These are phyloP conservation scores for Nylanderia fulva DNA, from an alignment of 1,140 invertebrate species.

Conservation along the genomic window DNA sequence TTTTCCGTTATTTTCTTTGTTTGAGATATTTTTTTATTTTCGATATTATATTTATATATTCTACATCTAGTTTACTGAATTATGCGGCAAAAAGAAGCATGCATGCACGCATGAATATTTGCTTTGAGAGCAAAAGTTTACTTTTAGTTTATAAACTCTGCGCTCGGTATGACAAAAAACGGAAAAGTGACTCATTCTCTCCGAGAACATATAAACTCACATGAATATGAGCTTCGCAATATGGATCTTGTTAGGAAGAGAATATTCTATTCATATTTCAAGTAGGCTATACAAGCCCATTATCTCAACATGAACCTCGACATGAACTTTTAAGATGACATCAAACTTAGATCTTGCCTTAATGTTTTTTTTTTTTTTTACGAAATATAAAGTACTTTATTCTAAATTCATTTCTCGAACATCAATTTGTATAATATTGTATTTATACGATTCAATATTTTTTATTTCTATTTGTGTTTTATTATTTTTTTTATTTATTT, in stretches of 20 bases:
- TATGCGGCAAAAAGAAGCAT: not conserved
- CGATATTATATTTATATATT: not conserved
- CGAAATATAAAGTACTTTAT: not conserved
- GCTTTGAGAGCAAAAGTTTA: not conserved
- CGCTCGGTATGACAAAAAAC: not conserved
- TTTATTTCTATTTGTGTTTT: not conserved
- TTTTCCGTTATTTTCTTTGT: not conserved
- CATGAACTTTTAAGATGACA: not conserved
- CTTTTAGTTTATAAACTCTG: not conserved
- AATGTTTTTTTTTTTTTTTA: slow-evolving; percentile 32
- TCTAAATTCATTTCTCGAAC: slow-evolving; percentile 2
- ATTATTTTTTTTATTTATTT: not conserved
- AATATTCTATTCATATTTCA: slow-evolving; percentile 1
- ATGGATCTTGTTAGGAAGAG: not conserved
- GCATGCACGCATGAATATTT: not conserved
- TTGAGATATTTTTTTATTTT: not conserved
- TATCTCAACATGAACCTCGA: not conserved
- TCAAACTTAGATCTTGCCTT: not conserved
- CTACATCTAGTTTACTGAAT: not conserved
- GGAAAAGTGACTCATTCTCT: not conserved
- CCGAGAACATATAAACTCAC: not conserved
- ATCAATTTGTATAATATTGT: not conserved
- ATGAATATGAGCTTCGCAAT: slow-evolving; percentile 24
- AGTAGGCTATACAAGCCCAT: not conserved
- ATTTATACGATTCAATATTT: not conserved